Percentiles rank a stretch among this genome's conserved stretches.
phyloP scores from a whole-genome alignment of 1,140 invertebrate genomes.

The Eurosta solidaginis region DNA sequence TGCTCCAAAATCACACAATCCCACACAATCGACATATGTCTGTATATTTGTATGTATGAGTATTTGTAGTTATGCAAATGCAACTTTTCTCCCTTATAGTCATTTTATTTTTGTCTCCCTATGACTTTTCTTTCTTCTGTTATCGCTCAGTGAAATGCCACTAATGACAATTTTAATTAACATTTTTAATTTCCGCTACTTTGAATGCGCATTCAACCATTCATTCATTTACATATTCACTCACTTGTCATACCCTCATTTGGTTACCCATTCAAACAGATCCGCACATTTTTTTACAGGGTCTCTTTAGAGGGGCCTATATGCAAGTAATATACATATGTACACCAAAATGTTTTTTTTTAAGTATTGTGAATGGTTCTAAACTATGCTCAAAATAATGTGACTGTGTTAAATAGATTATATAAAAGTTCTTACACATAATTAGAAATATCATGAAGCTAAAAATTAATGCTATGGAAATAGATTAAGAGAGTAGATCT shows the following conservation, averaged over 20 bases:
- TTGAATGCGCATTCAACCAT: background rate
- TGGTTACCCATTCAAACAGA: background rate
- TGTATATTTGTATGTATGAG: background rate
- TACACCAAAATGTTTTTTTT: too few species aligned
- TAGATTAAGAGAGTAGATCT: too few species aligned
- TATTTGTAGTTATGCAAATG: background rate
- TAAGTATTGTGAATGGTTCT: too few species aligned
- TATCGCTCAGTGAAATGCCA: background rate
- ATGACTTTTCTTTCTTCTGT: background rate
- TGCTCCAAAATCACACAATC: too few species aligned
- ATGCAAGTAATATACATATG: background rate
- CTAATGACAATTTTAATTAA: constrained; percentile 22
- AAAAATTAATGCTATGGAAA: too few species aligned
- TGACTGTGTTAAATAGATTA: too few species aligned
- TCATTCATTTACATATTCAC: background rate
- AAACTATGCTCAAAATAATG: too few species aligned
- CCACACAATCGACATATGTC: too few species aligned
- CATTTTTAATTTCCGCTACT: constrained; percentile 27
- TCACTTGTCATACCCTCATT: background rate
- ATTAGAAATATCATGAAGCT: too few species aligned
- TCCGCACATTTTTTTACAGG: background rate
- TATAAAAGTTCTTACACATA: too few species aligned
- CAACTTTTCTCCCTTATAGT: background rate
- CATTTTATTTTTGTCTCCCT: background rate
- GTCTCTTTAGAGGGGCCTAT: background rate